These are phyloP conservation scores for Uromys caudimaculatus DNA, from an alignment of 2,797 vertebrate genomes.

Conservation along the genomic window DNA sequence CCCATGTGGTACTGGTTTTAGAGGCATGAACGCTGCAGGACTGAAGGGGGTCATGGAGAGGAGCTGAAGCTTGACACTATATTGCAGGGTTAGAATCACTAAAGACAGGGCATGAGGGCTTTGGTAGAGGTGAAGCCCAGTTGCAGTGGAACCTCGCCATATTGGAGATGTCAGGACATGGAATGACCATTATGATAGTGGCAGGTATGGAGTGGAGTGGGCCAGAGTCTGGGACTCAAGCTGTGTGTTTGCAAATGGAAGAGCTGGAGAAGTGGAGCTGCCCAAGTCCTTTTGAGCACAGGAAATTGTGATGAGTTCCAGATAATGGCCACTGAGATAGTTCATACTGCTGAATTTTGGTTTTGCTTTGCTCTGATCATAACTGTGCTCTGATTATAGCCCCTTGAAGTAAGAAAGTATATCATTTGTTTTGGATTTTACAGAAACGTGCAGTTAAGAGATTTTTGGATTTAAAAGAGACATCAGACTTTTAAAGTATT, in stretches of 20 bases:
- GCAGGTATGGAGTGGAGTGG: neutral
- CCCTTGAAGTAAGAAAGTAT: neutral
- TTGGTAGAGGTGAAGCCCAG: neutral
- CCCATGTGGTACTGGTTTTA: neutral
- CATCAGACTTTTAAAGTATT: neutral
- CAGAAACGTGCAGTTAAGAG: neutral
- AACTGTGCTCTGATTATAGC: neutral
- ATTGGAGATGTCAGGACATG: neutral
- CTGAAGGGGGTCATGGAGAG: neutral
- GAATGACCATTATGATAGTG: neutral
- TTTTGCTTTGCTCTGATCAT: neutral
- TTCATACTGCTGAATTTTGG: neutral
- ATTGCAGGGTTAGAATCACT: neutral
- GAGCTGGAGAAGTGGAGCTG: neutral
- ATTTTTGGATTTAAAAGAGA: neutral
- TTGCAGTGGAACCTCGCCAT: neutral
- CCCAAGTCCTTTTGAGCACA: neutral
- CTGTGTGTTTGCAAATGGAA: neutral
- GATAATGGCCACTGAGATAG: neutral
- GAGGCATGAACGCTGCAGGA: neutral
- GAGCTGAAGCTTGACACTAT: neutral
- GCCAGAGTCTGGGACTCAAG: neutral
- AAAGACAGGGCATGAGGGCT: neutral
- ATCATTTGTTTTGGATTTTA: neutral
- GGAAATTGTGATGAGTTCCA: neutral